Evolutionary conservation across 2,888 invertebrate species (phyloP), one percentile per base, ranked within the genome.

Genomic region (Syritta pipiens): DNA sequence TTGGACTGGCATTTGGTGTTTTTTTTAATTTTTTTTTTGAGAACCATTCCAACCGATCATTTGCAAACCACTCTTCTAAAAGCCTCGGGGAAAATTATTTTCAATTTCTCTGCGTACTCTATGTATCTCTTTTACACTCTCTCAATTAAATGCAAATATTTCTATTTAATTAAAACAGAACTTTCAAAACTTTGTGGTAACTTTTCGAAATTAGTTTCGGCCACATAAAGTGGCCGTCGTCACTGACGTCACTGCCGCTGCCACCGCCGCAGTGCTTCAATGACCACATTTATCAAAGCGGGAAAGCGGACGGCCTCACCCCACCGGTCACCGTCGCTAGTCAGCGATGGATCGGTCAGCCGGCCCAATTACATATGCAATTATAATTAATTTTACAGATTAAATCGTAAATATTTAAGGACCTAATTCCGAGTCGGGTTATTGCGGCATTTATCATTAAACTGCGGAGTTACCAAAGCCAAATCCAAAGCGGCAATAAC

Each of bases 301-400:
- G n/a, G n/a, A n/a, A n/a, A n/a, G n/a, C n/a, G n/a, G n/a, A n/a
- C n/a, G 22, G 44, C 60, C 44, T 28, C 42, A 28, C 10, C 42
- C 59, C 5, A 35, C 44, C 35, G 49, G n/a, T n/a, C n/a, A n/a
- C n/a, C n/a, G n/a, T n/a, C n/a, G n/a, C n/a, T n/a, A n/a, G n/a
- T n/a, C n/a, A n/a, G n/a, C n/a, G n/a, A n/a, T n/a, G n/a, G 49
- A 3, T 14, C 10, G 20, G 9, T 26, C 14, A 30, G 65, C 72
- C 46, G 40, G 63, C 60, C 57, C 69, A 82, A 65, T 81, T 81
- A 63, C 63, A 49, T 83, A 84, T 84, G 77, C 77, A 77, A 71
- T 60, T 77, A 85, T 84, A 85, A 85, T 85, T 85, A 85, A 85
- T 85, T 85, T 85, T 85, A 83, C 84, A 85, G 84, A 85, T 83